Conservation (phyloP, 2,888 invertebrate genomes). For the Caenorhabditis panamensis region DNA sequence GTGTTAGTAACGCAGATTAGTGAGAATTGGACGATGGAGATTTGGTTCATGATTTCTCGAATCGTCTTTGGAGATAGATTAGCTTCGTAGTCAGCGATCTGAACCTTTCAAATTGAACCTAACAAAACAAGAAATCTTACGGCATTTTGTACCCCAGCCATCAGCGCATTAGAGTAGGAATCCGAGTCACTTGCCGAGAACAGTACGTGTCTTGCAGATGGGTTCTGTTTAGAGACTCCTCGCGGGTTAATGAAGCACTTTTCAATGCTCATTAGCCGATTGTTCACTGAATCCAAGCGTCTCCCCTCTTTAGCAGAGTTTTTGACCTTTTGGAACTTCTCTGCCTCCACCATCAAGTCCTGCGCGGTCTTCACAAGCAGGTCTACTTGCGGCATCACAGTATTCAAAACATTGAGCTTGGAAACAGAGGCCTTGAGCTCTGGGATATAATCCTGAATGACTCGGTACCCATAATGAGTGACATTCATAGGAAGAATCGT, state of each 20-base stretch:
- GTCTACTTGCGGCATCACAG: constrained; percentile 47
- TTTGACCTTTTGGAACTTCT: constrained; percentile 64
- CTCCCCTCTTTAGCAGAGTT: constrained; percentile 63
- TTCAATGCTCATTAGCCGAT: constrained; percentile 78
- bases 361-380: constrained; percentile 43
- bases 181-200: constrained; percentile 80
- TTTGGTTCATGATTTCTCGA: constrained; percentile 72
- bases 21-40: constrained; percentile 76
- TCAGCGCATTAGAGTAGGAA: constrained; percentile 71
- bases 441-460: constrained; percentile 65
- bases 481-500: constrained; percentile 82
- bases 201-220: constrained; percentile 79
- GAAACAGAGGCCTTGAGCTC: constrained; percentile 46
- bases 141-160: constrained; percentile 75
- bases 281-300: constrained; percentile 67
- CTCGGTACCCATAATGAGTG: constrained; percentile 70
- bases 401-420: constrained; percentile 60
- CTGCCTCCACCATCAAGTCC: constrained; percentile 50
- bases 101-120: constrained; percentile 6
- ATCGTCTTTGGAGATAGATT: constrained; percentile 52
- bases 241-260: constrained; percentile 82
- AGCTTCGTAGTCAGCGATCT: constrained; percentile 59
- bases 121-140: constrained; percentile 31
- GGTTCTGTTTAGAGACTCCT: constrained; percentile 81
- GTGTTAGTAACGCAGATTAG: constrained; percentile 76